These are phyloP conservation scores for Scalopus aquaticus DNA, from an alignment of 2,113 vertebrate species.

Conservation along the genomic window DNA sequence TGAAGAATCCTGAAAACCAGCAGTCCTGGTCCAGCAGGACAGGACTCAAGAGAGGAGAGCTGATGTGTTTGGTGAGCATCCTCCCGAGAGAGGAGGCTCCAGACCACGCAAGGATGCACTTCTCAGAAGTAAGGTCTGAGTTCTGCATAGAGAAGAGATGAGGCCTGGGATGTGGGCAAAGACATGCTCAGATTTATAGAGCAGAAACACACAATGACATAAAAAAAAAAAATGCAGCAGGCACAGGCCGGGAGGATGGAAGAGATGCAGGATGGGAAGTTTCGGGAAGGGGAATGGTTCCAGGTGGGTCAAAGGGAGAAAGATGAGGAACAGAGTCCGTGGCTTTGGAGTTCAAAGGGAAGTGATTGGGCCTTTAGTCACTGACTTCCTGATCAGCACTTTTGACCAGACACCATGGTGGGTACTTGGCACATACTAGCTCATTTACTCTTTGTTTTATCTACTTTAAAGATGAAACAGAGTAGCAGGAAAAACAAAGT, in stretches of 20 bases:
- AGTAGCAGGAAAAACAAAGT: background rate
- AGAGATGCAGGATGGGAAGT: background rate
- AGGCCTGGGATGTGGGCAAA: background rate
- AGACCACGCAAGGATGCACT: no score
- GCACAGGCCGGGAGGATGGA: background rate
- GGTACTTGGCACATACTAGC: background rate
- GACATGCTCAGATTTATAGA: background rate
- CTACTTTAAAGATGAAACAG: background rate
- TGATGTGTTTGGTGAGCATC: accelerated
- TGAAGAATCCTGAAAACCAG: background rate
- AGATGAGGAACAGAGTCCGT: background rate
- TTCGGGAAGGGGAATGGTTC: background rate
- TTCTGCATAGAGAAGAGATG: background rate
- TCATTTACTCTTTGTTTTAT: background rate
- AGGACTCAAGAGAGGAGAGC: background rate
- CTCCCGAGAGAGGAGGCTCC: background rate
- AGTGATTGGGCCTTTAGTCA: background rate
- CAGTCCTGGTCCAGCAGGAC: accelerated
- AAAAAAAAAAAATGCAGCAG: background rate
- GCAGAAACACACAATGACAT: background rate
- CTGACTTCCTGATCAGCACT: background rate
- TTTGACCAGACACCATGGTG: accelerated
- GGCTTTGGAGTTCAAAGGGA: background rate
- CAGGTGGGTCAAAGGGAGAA: accelerated
- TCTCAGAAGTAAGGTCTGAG: background rate